phyloP scores from a whole-genome alignment of 1,140 invertebrate species.

The Brachionus sp. region DNA sequence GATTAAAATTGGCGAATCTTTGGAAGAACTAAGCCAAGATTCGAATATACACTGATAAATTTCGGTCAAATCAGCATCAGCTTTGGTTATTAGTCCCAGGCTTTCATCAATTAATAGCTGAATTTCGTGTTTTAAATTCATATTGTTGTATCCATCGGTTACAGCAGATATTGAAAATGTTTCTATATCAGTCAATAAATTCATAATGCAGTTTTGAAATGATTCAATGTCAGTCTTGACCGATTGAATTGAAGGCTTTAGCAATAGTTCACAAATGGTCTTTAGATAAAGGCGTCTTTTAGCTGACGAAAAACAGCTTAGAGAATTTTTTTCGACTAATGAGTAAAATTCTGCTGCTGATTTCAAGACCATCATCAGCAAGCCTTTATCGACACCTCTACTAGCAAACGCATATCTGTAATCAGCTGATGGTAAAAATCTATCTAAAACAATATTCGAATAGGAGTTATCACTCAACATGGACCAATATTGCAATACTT shows the following conservation, averaged over 20 bases:
- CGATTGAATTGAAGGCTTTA: constrained; percentile 2
- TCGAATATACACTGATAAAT: constrained; percentile 27
- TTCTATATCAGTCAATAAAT: constrained; percentile 40
- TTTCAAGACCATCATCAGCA: constrained; percentile 32
- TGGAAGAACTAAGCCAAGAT: constrained; percentile 36
- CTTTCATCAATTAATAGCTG: constrained; percentile 22
- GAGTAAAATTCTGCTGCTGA: constrained; percentile 44
- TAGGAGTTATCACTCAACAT: constrained; percentile 36
- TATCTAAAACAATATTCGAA: background rate
- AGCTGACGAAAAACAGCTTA: constrained; percentile 41
- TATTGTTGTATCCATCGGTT: background rate
- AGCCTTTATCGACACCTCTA: background rate
- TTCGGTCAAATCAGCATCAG: background rate
- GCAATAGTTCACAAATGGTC: background rate
- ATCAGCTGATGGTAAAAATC: constrained; percentile 26
- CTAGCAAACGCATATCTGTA: constrained; percentile 18
- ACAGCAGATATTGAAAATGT: constrained; percentile 39
- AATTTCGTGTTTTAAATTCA: constrained; percentile 28
- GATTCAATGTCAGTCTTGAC: constrained; percentile 35
- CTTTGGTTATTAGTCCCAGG: background rate
- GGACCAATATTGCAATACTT: constrained; percentile 35
- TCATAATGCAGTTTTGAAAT: constrained; percentile 43
- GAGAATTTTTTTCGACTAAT: constrained; percentile 1
- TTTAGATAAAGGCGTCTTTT: constrained; percentile 8
- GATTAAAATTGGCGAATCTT: constrained; percentile 29